These are phyloP conservation scores for Hephaestus fuliginosus DNA, from an alignment of 2,797 vertebrate genomes.

Conservation along the genomic window DNA sequence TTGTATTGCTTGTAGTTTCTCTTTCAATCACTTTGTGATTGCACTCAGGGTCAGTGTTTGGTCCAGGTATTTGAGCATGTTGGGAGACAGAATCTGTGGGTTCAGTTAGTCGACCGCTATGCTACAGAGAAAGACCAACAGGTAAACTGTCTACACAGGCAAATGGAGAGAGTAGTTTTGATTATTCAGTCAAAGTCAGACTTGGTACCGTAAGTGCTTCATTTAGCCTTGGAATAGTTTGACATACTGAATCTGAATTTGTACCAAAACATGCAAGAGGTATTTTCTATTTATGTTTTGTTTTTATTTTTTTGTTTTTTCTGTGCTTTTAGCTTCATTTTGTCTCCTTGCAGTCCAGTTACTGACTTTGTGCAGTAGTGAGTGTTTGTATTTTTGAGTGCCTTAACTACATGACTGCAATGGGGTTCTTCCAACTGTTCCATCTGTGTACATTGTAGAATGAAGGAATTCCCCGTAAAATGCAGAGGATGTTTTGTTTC, in stretches of 20 bases:
- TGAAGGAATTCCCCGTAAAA: slow-evolving; percentile 50
- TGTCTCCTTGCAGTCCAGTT: neutral
- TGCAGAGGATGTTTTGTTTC: slow-evolving; percentile 61
- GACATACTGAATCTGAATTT: slow-evolving; percentile 14
- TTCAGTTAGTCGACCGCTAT: slow-evolving; percentile 15
- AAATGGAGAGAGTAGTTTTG: neutral
- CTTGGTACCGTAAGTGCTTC: slow-evolving; percentile 14
- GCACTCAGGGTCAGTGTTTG: slow-evolving; percentile 23
- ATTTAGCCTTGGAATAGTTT: slow-evolving; percentile 34
- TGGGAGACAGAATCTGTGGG: neutral
- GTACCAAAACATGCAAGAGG: slow-evolving; percentile 7
- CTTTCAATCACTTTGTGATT: slow-evolving; percentile 8
- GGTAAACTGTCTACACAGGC: slow-evolving; percentile 6
- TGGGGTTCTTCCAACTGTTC: slow-evolving; percentile 5
- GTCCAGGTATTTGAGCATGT: slow-evolving; percentile 16
- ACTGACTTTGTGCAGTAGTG: neutral
- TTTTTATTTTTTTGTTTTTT: neutral
- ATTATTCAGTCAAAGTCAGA: slow-evolving; percentile 29
- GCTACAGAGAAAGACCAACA: neutral
- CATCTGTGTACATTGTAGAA: neutral
- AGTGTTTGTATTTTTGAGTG: neutral
- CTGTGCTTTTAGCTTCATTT: slow-evolving; percentile 5
- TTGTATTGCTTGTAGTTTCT: slow-evolving; percentile 16
- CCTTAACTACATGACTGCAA: slow-evolving; percentile 5
- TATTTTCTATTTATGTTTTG: neutral